These are phyloP conservation scores for Diorhabda carinulata DNA, from an alignment of 1,140 invertebrate genomes.

Conservation along the genomic window DNA sequence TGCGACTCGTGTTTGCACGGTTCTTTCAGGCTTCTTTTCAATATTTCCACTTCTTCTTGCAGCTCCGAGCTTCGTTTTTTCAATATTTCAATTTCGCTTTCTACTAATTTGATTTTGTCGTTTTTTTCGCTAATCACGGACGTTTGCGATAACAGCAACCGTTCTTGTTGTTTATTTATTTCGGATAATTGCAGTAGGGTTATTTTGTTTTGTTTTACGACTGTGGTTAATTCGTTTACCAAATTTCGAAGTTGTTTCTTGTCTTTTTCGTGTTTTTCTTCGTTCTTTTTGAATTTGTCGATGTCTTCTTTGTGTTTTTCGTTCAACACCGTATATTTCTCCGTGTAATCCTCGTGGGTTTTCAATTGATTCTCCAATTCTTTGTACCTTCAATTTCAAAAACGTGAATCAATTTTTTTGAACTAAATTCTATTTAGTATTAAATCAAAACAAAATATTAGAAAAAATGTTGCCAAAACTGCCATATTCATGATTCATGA, in stretches of 20 bases:
- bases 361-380: slow-evolving; percentile 4
- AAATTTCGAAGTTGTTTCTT: slow-evolving; percentile 27
- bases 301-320: slow-evolving; percentile 28
- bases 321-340: slow-evolving; percentile 25
- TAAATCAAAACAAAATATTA: too few species aligned
- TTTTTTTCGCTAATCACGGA: slow-evolving; percentile 27
- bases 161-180: slow-evolving; percentile 35
- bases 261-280: slow-evolving; percentile 26
- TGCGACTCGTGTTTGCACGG: slow-evolving; percentile 25
- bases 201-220: slow-evolving; percentile 31
- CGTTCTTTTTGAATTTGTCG: slow-evolving; percentile 18
- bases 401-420: too few species aligned
- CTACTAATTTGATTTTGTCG: slow-evolving; percentile 26
- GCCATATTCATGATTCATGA: too few species aligned
- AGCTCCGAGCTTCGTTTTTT: slow-evolving; percentile 23
- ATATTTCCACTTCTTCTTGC: slow-evolving; percentile 26
- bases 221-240: slow-evolving; percentile 28
- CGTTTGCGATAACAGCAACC: slow-evolving; percentile 24
- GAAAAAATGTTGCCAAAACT: too few species aligned
- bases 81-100: slow-evolving; percentile 27
- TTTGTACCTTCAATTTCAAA: background rate
- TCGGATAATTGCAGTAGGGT: slow-evolving; percentile 27
- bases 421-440: too few species aligned
- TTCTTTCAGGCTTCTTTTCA: slow-evolving; percentile 17
- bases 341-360: background rate